A percentile compares a stretch with the other conserved stretches of the same genome.
Evolutionary conservation across 2,113 vertebrate species (phyloP).

Genomic region (Laterallus jamaicensis): DNA sequence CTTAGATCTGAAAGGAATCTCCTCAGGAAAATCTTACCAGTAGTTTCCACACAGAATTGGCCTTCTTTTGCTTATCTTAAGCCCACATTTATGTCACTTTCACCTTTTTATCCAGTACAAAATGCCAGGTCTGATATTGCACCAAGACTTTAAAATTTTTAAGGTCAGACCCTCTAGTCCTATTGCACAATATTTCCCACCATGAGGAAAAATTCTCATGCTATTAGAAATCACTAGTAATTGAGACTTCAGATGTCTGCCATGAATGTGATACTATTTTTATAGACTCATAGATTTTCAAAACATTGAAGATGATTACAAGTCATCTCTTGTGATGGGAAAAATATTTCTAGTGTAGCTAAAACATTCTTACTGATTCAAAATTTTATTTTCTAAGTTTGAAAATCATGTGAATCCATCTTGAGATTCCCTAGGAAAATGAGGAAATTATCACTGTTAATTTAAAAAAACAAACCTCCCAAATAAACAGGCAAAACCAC

Average conservation of each 20-base stretch:
- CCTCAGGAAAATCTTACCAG: neutral
- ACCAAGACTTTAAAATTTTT: neutral
- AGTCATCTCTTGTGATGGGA: neutral
- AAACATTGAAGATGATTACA: neutral
- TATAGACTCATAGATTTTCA: neutral
- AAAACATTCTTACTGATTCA: neutral
- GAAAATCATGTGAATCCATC: neutral
- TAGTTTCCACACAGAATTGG: neutral
- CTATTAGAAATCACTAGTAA: neutral
- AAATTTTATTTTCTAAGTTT: neutral
- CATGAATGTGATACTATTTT: neutral
- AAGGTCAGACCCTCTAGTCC: neutral
- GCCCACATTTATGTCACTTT: neutral
- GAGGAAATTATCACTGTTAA: neutral
- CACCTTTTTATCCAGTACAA: neutral
- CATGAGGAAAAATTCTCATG: neutral
- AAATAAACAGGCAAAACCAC: neutral
- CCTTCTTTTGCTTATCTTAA: neutral
- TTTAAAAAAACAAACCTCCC: rapidly evolving
- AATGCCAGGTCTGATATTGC: neutral
- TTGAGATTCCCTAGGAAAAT: neutral
- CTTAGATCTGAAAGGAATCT: neutral
- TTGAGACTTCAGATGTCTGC: neutral
- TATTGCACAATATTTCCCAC: neutral
- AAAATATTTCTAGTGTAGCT: neutral